Conservation (phyloP, 2,797 vertebrate species). For the Mareca strepera region DNA sequence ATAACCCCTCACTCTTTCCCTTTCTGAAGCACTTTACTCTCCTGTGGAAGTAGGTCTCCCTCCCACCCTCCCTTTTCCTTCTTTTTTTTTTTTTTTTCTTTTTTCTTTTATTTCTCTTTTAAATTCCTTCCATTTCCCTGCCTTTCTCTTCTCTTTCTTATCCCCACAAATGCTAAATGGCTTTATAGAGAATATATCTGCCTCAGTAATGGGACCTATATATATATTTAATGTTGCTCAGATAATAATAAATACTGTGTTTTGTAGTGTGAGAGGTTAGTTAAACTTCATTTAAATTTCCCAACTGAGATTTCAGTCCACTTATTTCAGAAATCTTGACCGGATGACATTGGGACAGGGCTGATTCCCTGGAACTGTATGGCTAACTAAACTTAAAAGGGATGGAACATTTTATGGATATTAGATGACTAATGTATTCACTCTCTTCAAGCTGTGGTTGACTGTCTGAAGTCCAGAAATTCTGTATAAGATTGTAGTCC, state of each 20-base stretch:
- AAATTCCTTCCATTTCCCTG: neutral
- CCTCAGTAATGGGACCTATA: neutral
- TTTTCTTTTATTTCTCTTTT: neutral
- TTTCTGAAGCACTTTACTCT: constrained; percentile 1
- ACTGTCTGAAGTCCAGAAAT: neutral
- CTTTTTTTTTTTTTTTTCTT: neutral
- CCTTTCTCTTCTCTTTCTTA: neutral
- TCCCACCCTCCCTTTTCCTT: neutral
- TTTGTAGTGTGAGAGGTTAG: neutral
- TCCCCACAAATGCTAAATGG: neutral
- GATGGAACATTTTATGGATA: neutral
- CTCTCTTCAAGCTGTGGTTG: neutral
- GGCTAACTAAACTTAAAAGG: neutral
- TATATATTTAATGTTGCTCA: neutral
- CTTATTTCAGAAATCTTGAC: neutral
- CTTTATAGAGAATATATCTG: neutral
- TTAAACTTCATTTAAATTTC: neutral
- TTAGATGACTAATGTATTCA: neutral
- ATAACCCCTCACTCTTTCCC: constrained; percentile 11
- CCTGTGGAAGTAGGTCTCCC: neutral
- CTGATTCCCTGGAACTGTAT: neutral
- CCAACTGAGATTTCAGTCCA: neutral
- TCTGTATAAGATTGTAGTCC: neutral
- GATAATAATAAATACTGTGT: neutral
- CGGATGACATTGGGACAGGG: neutral